Base-by-base conservation (phyloP, 2,113 vertebrate species). In the Brienomyrus longianalis region DNA sequence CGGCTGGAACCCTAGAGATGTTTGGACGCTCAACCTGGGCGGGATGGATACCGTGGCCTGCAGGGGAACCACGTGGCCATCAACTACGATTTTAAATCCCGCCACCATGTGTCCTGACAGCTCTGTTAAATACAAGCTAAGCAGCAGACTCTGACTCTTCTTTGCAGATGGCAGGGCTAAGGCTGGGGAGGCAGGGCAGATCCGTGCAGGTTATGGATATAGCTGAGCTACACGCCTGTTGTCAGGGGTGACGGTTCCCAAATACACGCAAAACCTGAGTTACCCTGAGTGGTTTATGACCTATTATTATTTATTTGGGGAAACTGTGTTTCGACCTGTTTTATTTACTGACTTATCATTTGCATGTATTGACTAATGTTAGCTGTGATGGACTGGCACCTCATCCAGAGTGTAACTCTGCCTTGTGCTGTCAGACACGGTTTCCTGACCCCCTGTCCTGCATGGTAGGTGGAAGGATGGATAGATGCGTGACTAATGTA, bases 61-160 rank as follows among this genome's bases (percentile, higher is more conserved):
- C 91, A 91, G 89, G 90, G 93, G 88, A 91, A 91, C 92, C 89
- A 88, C 89, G 88, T 92, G 92, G 93, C 93, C 90, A 83, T 50
- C 0, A 11, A 17, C 35, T 31, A 13, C 27, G 89, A 90, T 45
- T 89, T 52, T 23, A 39, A 90, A 91, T 86, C 88, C 70, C 59
- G 66, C 91, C 84, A 0, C 90, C 89, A 96, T 95, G 90, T 91
- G 91, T 95, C 95, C 94, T 95, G 95, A 96, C 95, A 95, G 92
- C 93, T 95, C 94, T 77, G 88, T 95, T 93, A 94, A 95, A 94
- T 94, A 94, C 91, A 93, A 94, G 92, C 93, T 92, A 92, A 92
- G 91, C 95, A 94, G 91, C 93, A 92, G 93, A 95, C 92, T 92
- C 43, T 80, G 31, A 19, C 70, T 35, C 15, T 77, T 5, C 70